Evolutionary conservation across 2,797 vertebrate genomes (phyloP).

Genomic region (Amblyraja radiata): DNA sequence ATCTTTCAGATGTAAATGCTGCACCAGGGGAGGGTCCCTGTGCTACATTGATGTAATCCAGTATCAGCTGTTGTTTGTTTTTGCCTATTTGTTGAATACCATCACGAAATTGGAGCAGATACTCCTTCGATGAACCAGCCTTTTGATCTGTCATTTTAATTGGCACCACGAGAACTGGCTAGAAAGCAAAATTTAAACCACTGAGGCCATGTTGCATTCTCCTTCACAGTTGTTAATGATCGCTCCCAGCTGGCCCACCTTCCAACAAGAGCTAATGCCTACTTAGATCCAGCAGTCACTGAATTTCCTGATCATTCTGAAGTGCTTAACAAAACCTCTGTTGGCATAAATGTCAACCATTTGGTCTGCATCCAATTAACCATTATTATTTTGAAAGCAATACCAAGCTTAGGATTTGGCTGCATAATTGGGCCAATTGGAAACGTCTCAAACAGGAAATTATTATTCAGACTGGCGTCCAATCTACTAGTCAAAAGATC

Average conservation of each 20-base stretch:
- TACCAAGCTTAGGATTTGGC: slow-evolving; percentile 25
- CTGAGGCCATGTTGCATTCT: not conserved
- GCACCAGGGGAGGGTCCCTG: not conserved
- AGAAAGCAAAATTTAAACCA: slow-evolving; percentile 15
- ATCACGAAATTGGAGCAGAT: slow-evolving; percentile 1
- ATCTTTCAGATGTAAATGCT: slow-evolving; percentile 1
- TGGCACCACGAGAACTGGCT: slow-evolving; percentile 9
- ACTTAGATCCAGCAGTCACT: slow-evolving; percentile 24
- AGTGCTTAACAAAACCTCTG: not conserved
- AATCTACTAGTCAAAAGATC: slow-evolving; percentile 9
- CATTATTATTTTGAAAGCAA: slow-evolving; percentile 35
- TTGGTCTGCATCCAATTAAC: slow-evolving; percentile 28
- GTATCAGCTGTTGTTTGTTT: not conserved
- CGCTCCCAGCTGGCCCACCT: slow-evolving; percentile 28
- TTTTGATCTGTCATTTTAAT: slow-evolving; percentile 31
- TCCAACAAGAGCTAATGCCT: not conserved
- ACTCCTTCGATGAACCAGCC: not conserved
- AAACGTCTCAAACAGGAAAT: slow-evolving; percentile 25
- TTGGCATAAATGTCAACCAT: slow-evolving; percentile 14
- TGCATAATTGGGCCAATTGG: slow-evolving; percentile 22
- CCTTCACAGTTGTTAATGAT: slow-evolving; percentile 10
- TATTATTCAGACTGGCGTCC: slow-evolving; percentile 22
- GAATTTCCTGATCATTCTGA: slow-evolving; percentile 11
- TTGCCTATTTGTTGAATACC: slow-evolving; percentile 19
- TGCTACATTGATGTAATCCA: not conserved